Conservation (phyloP, 1,140 invertebrate genomes). For the Eubasilissa regina region DNA sequence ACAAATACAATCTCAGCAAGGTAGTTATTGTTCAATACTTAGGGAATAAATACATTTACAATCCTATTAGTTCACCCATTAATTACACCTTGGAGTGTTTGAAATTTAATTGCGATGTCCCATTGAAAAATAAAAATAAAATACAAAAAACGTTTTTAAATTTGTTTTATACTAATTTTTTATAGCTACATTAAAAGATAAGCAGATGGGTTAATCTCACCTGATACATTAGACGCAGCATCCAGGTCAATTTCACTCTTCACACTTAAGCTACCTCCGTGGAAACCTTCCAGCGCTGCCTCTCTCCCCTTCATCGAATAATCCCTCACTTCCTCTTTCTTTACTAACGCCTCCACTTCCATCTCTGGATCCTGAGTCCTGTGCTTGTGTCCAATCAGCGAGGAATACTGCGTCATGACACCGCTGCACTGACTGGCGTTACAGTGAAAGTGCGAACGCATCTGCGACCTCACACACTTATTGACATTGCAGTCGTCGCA, state of each 20-base stretch:
- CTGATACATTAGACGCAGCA: slow-evolving; percentile 64
- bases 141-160: background rate
- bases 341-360: slow-evolving; percentile 64
- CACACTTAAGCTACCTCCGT: slow-evolving; percentile 67
- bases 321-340: slow-evolving; percentile 69
- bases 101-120: no score
- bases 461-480: slow-evolving; percentile 68
- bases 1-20: no score
- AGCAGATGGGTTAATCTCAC: slow-evolving; percentile 57
- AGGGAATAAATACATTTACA: no score
- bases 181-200: background rate
- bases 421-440: slow-evolving; percentile 67
- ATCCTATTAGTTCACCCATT: no score
- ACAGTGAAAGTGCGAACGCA: slow-evolving; percentile 69
- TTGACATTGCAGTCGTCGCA: slow-evolving; percentile 69
- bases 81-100: no score
- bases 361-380: slow-evolving; percentile 26
- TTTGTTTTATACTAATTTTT: background rate
- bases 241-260: slow-evolving; percentile 65
- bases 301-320: slow-evolving; percentile 66
- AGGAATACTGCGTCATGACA: slow-evolving; percentile 69
- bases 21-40: no score
- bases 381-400: slow-evolving; percentile 69
- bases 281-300: slow-evolving; percentile 62
- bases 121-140: slow-evolving; percentile 8